Evolutionary conservation across 2,888 invertebrate genomes (phyloP).

Genomic region (Agrochola lota): DNA sequence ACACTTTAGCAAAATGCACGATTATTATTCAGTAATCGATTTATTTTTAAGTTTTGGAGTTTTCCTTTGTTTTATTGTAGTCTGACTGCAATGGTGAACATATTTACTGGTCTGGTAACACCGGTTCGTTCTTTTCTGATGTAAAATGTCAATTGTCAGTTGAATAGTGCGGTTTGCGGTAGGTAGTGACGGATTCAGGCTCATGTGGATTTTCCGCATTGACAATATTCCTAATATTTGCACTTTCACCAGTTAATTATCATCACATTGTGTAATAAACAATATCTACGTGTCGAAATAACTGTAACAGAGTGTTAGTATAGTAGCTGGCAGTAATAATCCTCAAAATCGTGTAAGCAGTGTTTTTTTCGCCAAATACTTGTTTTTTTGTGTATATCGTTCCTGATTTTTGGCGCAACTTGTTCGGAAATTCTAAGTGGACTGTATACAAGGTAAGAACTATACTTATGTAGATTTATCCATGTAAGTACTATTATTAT

Average conservation of each 20-base stretch:
- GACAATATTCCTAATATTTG: constrained; percentile 74
- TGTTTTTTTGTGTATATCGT: constrained; percentile 81
- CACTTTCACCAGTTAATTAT: constrained; percentile 79
- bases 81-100: constrained; percentile 14
- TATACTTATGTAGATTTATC: constrained; percentile 4
- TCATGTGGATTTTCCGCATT: constrained; percentile 70
- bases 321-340: constrained; percentile 50
- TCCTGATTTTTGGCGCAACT: constrained; percentile 77
- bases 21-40: background rate
- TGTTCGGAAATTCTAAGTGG: constrained; percentile 69
- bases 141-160: constrained; percentile 82
- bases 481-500: background rate
- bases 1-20: no score
- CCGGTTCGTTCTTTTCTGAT: constrained; percentile 40
- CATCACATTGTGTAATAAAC: constrained; percentile 72
- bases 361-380: constrained; percentile 77
- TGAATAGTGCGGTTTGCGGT: constrained; percentile 82
- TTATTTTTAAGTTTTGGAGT: no score
- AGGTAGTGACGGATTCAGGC: constrained; percentile 68
- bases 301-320: constrained; percentile 38
- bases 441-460: constrained; percentile 79
- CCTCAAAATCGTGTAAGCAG: constrained; percentile 67
- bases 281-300: constrained; percentile 50
- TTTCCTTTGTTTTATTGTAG: background rate
- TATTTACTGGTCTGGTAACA: constrained; percentile 64